Evolutionary conservation across 2,888 invertebrate genomes (phyloP), one percentile per base, ranked within the genome.

Genomic region (Lottia gigantea): DNA sequence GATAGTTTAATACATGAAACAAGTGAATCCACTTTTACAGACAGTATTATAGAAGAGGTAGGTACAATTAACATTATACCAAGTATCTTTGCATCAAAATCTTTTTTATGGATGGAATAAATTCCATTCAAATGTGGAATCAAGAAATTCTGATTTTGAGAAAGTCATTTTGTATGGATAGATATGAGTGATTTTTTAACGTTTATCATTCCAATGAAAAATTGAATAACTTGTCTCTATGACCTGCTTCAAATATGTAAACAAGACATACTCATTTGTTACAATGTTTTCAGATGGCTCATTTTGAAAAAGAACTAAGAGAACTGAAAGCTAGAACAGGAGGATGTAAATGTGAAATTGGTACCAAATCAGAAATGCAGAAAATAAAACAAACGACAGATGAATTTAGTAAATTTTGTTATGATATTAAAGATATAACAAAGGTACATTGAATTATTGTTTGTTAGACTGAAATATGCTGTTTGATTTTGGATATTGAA

Each of bases 261-360:
- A n/a, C n/a, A n/a, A n/a, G n/a, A n/a, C n/a, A n/a, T n/a, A 55
- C 2, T 55, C 4, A 55, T 55, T 19, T 19, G 23, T 6, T 19
- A n/a, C 23, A 55, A 6, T 40, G 67, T 49, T 73, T 76, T 16
- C 74, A 84, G 83, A 81, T 86, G 25, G 74, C 74, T 15, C 83
- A 84, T 72, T 93, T 94, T 81, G 92, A 93, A 81, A 88, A 89
- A 76, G 94, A 94, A 80, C 81, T 94, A 26, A 91, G 91, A 74
- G 91, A 91, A 72, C 89, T 93, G 75, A 90, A 91, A 76, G 87
- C 90, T 16, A 91, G 91, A 71, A 91, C 92, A 0, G 87, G 87
- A 25, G 89, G 90, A 26, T 85, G 92, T 2, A 90, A 91, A 73
- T 73, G 73, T 11, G 47, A 89, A 87, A 88, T 91, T 75, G 92